These are phyloP conservation scores for Drosophila eohydei DNA, from an alignment of 2,888 invertebrate species.

Conservation along the genomic window DNA sequence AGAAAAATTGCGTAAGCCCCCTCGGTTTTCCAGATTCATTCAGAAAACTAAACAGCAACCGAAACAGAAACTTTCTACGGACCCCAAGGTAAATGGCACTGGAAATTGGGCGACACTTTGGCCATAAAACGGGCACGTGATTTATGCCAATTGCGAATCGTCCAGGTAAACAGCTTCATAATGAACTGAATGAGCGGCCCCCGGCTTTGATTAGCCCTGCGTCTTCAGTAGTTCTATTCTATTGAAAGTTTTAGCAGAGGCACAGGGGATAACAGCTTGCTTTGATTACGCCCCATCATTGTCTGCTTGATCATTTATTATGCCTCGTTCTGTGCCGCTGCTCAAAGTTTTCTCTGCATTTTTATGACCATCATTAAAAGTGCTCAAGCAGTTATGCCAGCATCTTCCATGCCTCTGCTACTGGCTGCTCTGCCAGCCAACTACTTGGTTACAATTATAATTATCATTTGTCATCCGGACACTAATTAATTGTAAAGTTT, in stretches of 20 bases:
- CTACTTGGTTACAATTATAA: conserved; percentile 56
- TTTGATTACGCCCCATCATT: conserved; percentile 56
- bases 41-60: conserved; percentile 26
- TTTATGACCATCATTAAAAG: conserved; percentile 76
- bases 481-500: conserved; percentile 80
- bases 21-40: not conserved
- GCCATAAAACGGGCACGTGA: conserved; percentile 72
- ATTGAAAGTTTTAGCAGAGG: not conserved
- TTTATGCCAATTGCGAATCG: conserved; percentile 74
- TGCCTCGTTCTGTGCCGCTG: conserved; percentile 10
- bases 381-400: conserved; percentile 58
- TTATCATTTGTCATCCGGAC: conserved; percentile 79
- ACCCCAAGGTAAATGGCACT: conserved; percentile 49
- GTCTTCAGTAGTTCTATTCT: conserved; percentile 12
- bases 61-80: conserved; percentile 31
- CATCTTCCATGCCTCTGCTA: conserved; percentile 40
- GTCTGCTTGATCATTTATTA: conserved; percentile 66
- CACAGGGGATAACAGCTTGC: conserved; percentile 36
- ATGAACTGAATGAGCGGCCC: conserved; percentile 61
- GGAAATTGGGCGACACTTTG: conserved; percentile 76
- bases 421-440: conserved; percentile 37
- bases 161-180: conserved; percentile 74
- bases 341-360: conserved; percentile 46
- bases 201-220: conserved; percentile 24
- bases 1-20: conserved; percentile 45